These are phyloP conservation scores for Acanthisitta chloris DNA, from an alignment of 2,113 vertebrate genomes.

Conservation along the genomic window DNA sequence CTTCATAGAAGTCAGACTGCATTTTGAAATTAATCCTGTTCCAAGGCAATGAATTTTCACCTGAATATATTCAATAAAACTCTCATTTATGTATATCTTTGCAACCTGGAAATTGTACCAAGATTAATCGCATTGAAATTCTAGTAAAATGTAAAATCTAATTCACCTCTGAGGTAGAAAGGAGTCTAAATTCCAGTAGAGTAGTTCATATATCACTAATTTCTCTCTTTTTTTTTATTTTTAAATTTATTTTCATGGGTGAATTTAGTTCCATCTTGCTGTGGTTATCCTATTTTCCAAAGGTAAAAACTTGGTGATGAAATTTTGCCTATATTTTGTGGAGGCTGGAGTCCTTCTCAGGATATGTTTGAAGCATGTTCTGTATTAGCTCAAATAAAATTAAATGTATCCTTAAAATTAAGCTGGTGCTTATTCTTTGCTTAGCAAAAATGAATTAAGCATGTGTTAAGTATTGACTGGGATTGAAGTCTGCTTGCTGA, in stretches of 20 bases:
- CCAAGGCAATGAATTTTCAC: not conserved
- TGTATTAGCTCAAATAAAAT: not conserved
- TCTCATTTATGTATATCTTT: not conserved
- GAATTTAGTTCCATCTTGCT: not conserved
- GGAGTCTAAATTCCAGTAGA: not conserved
- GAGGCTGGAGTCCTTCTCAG: not conserved
- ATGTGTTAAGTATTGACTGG: not conserved
- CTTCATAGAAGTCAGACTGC: not conserved
- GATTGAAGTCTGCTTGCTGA: not conserved
- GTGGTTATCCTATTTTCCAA: not conserved
- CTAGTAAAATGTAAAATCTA: not conserved
- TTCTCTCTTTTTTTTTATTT: not conserved
- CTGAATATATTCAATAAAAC: not conserved
- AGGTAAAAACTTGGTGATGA: not conserved
- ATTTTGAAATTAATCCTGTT: constrained; percentile 12
- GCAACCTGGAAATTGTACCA: not conserved
- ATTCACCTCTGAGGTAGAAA: not conserved
- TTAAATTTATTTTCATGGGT: not conserved
- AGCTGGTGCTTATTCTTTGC: not conserved
- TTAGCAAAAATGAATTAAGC: not conserved
- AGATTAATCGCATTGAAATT: not conserved
- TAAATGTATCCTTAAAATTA: not conserved
- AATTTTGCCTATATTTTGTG: not conserved
- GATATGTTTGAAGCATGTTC: not conserved
- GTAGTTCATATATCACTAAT: not conserved